Percentiles rank a stretch among this genome's conserved stretches.
Conservation (phyloP, 2,888 invertebrate genomes). For the Crematogaster levior region DNA sequence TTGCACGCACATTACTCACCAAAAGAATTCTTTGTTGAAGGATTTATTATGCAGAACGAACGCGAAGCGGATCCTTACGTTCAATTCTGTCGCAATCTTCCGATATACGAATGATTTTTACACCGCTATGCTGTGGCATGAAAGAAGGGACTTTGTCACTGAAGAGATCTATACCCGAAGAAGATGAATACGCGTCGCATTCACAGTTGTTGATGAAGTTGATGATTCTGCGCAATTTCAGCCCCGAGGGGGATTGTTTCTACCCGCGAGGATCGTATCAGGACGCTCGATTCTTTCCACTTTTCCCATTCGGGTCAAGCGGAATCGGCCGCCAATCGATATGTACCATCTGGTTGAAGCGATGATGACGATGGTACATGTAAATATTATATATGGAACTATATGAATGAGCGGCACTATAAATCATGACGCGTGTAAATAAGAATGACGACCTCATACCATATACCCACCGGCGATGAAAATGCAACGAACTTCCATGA, state of each 20-base stretch:
- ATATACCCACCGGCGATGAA: conserved; percentile 9
- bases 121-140: background rate
- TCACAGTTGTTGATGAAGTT: conserved; percentile 1
- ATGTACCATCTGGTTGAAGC: conserved; percentile 45
- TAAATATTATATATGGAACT: background rate
- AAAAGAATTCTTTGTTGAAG: background rate
- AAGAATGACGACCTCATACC: conserved; percentile 1
- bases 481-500: conserved; percentile 3
- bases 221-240: conserved; percentile 53
- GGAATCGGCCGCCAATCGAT: conserved; percentile 46
- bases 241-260: conserved; percentile 46
- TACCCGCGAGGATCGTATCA: conserved; percentile 46
- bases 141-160: conserved; percentile 16
- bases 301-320: conserved; percentile 44
- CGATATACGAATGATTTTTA: background rate
- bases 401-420: conserved; percentile 14
- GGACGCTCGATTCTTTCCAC: conserved; percentile 32
- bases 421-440: conserved; percentile 33
- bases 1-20: conserved; percentile 8
- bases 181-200: conserved; percentile 20
- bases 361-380: conserved; percentile 17
- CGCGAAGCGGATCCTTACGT: background rate
- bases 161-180: conserved; percentile 12
- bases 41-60: conserved; percentile 26
- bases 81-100: conserved; percentile 15